phyloP scores from a whole-genome alignment of 2,888 invertebrate genomes.

The Drosophila lacicola region DNA sequence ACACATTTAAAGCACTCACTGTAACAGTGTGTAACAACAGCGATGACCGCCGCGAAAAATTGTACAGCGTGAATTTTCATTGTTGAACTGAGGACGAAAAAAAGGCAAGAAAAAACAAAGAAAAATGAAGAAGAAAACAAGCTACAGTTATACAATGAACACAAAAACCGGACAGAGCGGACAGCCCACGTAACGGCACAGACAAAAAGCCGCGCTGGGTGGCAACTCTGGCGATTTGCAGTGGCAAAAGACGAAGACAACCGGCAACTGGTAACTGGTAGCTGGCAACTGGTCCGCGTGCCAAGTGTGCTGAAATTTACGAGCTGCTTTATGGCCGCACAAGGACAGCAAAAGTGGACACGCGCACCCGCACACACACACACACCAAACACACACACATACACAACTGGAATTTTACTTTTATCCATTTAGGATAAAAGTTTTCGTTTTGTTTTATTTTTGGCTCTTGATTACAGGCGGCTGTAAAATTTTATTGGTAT shows the following conservation, averaged over 20 bases:
- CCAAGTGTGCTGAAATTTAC: constrained; percentile 69
- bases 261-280: constrained; percentile 38
- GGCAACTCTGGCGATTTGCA: constrained; percentile 49
- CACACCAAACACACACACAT: neutral
- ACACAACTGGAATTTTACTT: constrained; percentile 24
- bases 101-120: constrained; percentile 2
- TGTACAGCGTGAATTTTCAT: constrained; percentile 56
- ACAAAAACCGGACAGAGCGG: constrained; percentile 29
- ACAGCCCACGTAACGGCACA: constrained; percentile 16
- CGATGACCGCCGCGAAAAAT: constrained; percentile 43
- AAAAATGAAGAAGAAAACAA: constrained; percentile 23
- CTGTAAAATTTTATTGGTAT: constrained; percentile 53
- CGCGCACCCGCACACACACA: constrained; percentile 12
- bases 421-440: constrained; percentile 31
- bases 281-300: constrained; percentile 32
- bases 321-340: constrained; percentile 70
- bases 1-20: neutral
- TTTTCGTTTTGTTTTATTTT: constrained; percentile 28
- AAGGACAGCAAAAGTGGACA: constrained; percentile 45
- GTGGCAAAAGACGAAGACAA: constrained; percentile 48
- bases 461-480: constrained; percentile 49
- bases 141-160: constrained; percentile 41
- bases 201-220: constrained; percentile 18
- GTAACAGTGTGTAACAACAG: constrained; percentile 2
- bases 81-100: constrained; percentile 36